Evolutionary conservation across 2,888 invertebrate genomes (phyloP).

Genomic region (Cheilosia soror): DNA sequence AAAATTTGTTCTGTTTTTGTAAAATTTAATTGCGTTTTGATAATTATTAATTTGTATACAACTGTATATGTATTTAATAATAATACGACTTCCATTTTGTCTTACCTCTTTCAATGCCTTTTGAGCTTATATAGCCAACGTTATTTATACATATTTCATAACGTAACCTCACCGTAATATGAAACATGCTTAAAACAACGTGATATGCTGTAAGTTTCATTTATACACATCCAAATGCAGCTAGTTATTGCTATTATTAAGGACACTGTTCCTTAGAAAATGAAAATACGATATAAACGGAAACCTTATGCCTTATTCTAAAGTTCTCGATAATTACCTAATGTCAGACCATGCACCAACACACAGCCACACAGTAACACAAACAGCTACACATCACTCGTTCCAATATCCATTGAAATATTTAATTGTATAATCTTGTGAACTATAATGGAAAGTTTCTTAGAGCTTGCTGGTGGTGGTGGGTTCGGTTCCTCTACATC

Average conservation of each 20-base stretch:
- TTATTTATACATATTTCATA: too few relatives aligned
- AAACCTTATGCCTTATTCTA: constrained; percentile 37
- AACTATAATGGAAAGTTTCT: constrained; percentile 73
- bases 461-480: constrained; percentile 4
- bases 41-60: too few relatives aligned
- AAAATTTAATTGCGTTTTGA: too few relatives aligned
- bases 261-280: constrained; percentile 1
- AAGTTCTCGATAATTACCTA: constrained; percentile 62
- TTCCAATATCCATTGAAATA: constrained; percentile 71
- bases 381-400: constrained; percentile 36
- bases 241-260: neutral
- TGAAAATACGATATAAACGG: neutral
- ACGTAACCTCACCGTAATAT: too few relatives aligned
- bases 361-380: constrained; percentile 12
- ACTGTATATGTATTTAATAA: too few relatives aligned
- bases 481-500: constrained; percentile 43
- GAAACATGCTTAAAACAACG: neutral
- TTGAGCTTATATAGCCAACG: too few relatives aligned
- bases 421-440: constrained; percentile 72
- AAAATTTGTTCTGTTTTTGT: too few relatives aligned
- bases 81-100: too few relatives aligned
- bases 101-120: too few relatives aligned
- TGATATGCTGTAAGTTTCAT: neutral
- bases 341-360: constrained; percentile 31
- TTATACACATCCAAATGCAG: neutral